Evolutionary conservation across 2,113 vertebrate genomes (phyloP), one percentile per base, ranked within the genome.

Genomic region (Atractosteus spatula): DNA sequence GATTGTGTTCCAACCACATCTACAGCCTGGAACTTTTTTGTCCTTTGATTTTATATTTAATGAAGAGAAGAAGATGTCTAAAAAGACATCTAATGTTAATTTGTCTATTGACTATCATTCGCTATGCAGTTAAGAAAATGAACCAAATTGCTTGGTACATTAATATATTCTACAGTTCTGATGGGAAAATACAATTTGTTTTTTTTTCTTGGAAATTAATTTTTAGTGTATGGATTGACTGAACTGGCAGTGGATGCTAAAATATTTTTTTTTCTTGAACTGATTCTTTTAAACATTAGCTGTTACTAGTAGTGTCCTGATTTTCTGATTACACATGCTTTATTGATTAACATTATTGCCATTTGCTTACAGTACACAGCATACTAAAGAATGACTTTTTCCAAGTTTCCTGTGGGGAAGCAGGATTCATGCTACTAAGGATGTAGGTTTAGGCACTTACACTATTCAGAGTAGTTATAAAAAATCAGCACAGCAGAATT

Each of bases 301-400:
- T 42, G 66, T 70, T 77, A 68, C 76, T 77, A 70, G 71, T 71
- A 72, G 45, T 10, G 29, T 67, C 62, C 63, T 71, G 67, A 78
- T 74, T 64, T 78, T 74, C 71, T 71, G 70, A 59, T 80, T 77
- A 79, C 68, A 70, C 72, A 72, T 54, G 62, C n/a, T 51, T 55
- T 69, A 16, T 70, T 67, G 70, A 61, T 79, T 72, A 61, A 78
- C 66, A 61, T 80, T 72, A 74, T 75, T 81, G 75, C 62, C 29
- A 57, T 69, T 73, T 44, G 17, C 69, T 45, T 76, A 75, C 75
- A 71, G 65, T 17, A 62, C n/a, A 66, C 68, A 57, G 68, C 42
- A 65, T 66, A 71, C 78, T 69, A 71, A 68, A 73, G 51, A 45
- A 70, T 62, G 54, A 44, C 56, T 42, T 71, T 71, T 43, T 16